Evolutionary conservation across 2,113 vertebrate genomes (phyloP), one percentile per base, ranked within the genome.

Genomic region (Meriones unguiculatus): DNA sequence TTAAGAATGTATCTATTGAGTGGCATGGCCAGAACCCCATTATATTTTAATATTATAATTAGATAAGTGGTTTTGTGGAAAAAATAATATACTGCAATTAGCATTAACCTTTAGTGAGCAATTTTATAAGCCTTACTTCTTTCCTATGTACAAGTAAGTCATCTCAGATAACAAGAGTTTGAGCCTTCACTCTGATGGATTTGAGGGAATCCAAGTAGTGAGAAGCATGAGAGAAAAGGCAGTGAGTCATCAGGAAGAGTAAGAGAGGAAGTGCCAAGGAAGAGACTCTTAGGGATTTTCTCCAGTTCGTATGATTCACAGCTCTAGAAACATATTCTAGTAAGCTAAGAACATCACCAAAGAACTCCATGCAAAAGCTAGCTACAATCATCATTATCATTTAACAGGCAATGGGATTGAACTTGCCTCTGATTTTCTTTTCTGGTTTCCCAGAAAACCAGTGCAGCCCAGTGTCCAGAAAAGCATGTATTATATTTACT

Each of bases 381-480:
- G 54, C 64, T 38, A 80, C 77, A n/a, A 67, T 73, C 72, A 62
- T 85, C 46, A 50, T 93, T 59, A 50, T 67, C 32, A 32, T 18
- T 73, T 90, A 57, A 57, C 17, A 73, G 72, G 41, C 24, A 89
- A 85, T 70, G 12, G 32, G 38, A 35, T 59, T 62, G 5, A 5
- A n/a, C 28, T 52, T 85, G 54, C 46, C 46, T 94, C 50, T 86
- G 46, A 52, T 87, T 57, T 90, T 93, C 90, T 38, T 82, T 54
- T 28, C 41, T 70, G 75, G 69, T 75, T 90, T 87, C 20, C 38
- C 28, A n/a, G n/a, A n/a, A n/a, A n/a, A n/a, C n/a, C n/a, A 92
- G 54, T 15, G 28, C 38, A 70, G 25, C 30, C 2, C 50, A 62
- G 57, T 52, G 41, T 88, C n/a, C 59, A 82, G 38, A 89, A 89